Evolutionary conservation across 2,797 vertebrate species (phyloP).

Genomic region (Lacerta agilis): DNA sequence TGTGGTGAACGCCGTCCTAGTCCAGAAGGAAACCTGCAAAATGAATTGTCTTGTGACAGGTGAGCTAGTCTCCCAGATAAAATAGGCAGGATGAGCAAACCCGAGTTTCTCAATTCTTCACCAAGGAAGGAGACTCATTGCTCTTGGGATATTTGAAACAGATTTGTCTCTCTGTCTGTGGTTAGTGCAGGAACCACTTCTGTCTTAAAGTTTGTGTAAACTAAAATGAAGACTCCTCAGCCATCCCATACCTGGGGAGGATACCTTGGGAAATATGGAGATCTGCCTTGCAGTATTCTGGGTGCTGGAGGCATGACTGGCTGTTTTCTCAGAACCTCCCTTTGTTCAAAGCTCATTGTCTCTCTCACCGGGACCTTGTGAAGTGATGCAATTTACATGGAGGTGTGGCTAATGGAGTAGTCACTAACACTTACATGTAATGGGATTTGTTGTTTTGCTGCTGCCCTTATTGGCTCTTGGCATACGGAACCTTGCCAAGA

Average conservation of each 20-base stretch:
- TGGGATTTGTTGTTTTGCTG: not conserved
- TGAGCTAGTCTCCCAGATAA: no score
- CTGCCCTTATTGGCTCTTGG: not conserved
- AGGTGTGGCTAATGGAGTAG: not conserved
- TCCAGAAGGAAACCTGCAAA: not conserved
- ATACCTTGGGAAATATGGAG: not conserved
- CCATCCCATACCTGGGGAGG: not conserved
- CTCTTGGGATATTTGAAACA: not conserved
- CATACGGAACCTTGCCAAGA: not conserved
- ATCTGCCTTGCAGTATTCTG: not conserved
- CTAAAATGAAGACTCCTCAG: not conserved
- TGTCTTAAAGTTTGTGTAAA: not conserved
- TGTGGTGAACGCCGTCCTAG: not conserved
- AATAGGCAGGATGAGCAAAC: not conserved
- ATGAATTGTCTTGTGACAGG: not conserved
- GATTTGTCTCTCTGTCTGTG: no score
- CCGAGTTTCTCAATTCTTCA: not conserved
- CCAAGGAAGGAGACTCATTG: not conserved
- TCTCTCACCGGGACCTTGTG: not conserved
- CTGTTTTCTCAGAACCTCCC: not conserved
- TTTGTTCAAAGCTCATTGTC: not conserved
- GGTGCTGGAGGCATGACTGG: not conserved
- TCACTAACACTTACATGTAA: not conserved
- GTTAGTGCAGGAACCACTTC: not conserved
- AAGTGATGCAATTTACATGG: not conserved